Evolutionary conservation across 2,888 invertebrate genomes (phyloP).

Genomic region (Sinotaia quadrata): DNA sequence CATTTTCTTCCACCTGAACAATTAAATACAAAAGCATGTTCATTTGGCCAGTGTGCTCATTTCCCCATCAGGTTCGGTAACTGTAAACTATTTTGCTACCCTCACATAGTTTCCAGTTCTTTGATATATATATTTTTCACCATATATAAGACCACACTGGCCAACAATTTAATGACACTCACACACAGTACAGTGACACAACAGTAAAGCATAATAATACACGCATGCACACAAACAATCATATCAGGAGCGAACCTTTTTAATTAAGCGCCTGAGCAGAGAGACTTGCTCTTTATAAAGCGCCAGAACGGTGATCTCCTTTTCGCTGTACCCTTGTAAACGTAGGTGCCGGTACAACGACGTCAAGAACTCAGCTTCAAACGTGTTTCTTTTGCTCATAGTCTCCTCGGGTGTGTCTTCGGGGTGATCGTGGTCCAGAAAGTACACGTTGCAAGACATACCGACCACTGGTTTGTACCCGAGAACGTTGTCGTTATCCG

Average conservation of each 20-base stretch:
- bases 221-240: no score
- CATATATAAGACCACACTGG: no score
- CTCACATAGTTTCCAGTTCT: no score
- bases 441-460: constrained; percentile 77
- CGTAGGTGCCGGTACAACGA: constrained; percentile 78
- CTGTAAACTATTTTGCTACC: no score
- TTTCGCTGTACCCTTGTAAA: constrained; percentile 76
- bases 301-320: constrained; percentile 82
- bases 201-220: no score
- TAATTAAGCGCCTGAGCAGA: constrained; percentile 71
- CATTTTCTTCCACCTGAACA: background rate
- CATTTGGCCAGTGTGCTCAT: no score
- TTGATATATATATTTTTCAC: no score
- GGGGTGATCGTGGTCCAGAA: constrained; percentile 77
- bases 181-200: no score
- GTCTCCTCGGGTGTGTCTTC: constrained; percentile 74
- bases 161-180: no score
- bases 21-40: no score
- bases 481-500: constrained; percentile 78
- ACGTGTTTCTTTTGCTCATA: constrained; percentile 78
- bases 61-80: no score
- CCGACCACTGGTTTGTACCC: constrained; percentile 51
- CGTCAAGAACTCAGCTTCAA: constrained; percentile 80
- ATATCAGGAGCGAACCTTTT: background rate
- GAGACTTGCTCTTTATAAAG: constrained; percentile 82